Percentiles rank a stretch among this genome's conserved stretches.
Conservation (phyloP, 2,888 invertebrate genomes). For the Brenthis ino region DNA sequence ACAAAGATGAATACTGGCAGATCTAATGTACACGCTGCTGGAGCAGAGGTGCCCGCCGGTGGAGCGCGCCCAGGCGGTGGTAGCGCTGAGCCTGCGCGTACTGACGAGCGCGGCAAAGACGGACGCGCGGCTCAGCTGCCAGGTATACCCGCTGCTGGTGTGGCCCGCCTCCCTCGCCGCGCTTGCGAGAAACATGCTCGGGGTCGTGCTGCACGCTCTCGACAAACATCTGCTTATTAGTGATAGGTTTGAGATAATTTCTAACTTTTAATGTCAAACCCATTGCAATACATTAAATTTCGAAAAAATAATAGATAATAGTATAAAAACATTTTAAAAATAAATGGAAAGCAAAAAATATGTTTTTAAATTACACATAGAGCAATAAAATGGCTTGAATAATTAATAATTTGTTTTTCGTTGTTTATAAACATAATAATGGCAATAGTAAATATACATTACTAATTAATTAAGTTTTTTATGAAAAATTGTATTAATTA, state of each 20-base stretch:
- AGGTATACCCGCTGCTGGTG: slow-evolving; percentile 58
- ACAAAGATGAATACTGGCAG: slow-evolving; percentile 43
- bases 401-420: no score
- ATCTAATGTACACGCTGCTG: slow-evolving; percentile 59
- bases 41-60: slow-evolving; percentile 59
- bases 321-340: no score
- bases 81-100: slow-evolving; percentile 55
- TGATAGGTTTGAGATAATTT: slow-evolving; percentile 53
- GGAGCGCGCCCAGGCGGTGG: slow-evolving; percentile 60
- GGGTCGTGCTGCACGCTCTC: slow-evolving; percentile 52
- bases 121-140: slow-evolving; percentile 47
- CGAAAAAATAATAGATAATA: no score
- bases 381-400: no score
- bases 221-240: slow-evolving; percentile 56
- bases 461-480: no score
- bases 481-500: no score
- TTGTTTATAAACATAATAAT: no score
- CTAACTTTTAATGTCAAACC: not conserved
- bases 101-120: slow-evolving; percentile 51
- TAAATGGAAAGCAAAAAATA: no score
- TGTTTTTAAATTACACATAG: no score
- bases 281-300: no score
- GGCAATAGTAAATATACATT: no score
- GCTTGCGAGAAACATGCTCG: slow-evolving; percentile 55
- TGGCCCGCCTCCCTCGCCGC: slow-evolving; percentile 57